A percentile compares a stretch with the other conserved stretches of the same genome.
These are phyloP conservation scores for Menura novaehollandiae DNA, from an alignment of 2,113 vertebrate species.

Conservation along the genomic window DNA sequence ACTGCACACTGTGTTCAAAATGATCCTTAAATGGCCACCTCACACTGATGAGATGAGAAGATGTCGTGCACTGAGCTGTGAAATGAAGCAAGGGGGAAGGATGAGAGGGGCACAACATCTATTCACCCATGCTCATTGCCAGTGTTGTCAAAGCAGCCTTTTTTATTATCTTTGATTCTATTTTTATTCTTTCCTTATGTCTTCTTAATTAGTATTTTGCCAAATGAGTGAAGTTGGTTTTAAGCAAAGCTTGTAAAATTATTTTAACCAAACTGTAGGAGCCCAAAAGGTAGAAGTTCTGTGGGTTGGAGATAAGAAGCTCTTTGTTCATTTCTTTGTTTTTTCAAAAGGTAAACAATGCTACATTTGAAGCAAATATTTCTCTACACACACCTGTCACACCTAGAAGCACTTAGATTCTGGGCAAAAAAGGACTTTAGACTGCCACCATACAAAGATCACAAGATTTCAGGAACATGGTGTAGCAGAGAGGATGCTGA, in stretches of 20 bases:
- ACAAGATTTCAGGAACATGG: background rate
- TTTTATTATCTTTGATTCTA: background rate
- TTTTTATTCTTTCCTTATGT: background rate
- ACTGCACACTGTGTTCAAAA: background rate
- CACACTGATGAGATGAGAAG: background rate
- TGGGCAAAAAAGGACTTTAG: background rate
- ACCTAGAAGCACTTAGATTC: background rate
- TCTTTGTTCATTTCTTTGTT: background rate
- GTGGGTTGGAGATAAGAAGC: background rate
- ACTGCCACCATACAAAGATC: rapidly evolving
- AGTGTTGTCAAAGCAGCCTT: background rate
- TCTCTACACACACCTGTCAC: background rate
- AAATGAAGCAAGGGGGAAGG: background rate
- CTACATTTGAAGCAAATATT: background rate
- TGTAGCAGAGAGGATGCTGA: background rate
- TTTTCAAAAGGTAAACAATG: background rate
- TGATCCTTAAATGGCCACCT: slow-evolving; percentile 18
- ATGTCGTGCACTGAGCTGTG: background rate
- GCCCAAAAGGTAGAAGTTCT: background rate
- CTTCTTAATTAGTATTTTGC: background rate
- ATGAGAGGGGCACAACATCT: background rate
- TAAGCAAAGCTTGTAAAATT: background rate
- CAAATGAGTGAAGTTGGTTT: background rate
- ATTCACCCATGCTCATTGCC: background rate
- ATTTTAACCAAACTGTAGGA: background rate